A percentile compares a stretch with the other conserved stretches of the same genome.
These are phyloP conservation scores for Ophonus ardosiacus DNA, from an alignment of 2,888 invertebrate genomes.

Conservation along the genomic window DNA sequence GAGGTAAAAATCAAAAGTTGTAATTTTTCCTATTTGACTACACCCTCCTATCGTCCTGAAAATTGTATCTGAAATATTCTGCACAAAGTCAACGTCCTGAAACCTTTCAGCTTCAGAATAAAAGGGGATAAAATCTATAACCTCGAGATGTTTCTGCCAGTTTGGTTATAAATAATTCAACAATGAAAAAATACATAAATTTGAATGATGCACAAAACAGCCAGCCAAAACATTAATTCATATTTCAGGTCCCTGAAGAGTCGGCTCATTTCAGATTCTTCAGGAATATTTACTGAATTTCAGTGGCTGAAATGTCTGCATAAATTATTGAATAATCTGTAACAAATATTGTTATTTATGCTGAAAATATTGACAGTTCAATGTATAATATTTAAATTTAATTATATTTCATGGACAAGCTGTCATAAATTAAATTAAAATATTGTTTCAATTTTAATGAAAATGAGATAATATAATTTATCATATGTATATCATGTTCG, in stretches of 20 bases:
- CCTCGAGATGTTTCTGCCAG: not conserved
- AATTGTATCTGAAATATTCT: not conserved
- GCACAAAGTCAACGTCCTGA: slow-evolving; percentile 9
- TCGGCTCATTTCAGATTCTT: not conserved
- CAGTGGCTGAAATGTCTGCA: not conserved
- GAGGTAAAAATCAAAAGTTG: no score
- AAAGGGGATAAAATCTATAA: slow-evolving; percentile 14
- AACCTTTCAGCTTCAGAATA: slow-evolving; percentile 13
- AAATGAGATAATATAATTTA: not conserved
- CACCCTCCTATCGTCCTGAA: no score
- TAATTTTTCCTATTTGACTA: no score
- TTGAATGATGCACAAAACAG: slow-evolving; percentile 31
- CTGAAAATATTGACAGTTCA: not conserved
- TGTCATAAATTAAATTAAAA: not conserved
- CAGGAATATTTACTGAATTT: not conserved
- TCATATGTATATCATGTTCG: no score
- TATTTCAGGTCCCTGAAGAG: not conserved
- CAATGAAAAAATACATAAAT: slow-evolving; percentile 43
- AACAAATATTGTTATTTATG: not conserved
- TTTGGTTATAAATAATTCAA: slow-evolving; percentile 36
- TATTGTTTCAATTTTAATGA: not conserved
- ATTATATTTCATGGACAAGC: no score
- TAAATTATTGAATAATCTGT: not conserved
- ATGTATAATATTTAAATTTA: no score
- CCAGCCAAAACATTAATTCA: slow-evolving; percentile 35